Evolutionary conservation across 2,113 vertebrate genomes (phyloP).

Genomic region (Leptosomus discolor): DNA sequence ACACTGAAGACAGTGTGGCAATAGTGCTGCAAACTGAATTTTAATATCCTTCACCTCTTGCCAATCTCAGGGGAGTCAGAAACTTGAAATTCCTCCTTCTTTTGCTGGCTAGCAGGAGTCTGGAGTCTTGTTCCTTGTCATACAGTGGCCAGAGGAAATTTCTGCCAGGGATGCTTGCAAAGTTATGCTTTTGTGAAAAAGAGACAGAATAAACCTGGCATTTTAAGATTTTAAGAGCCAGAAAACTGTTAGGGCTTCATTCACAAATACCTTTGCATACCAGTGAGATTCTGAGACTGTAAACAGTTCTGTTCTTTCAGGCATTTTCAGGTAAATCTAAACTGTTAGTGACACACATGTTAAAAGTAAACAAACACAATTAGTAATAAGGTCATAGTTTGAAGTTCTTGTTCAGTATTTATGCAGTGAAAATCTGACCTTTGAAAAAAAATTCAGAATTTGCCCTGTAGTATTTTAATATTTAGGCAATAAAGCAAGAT

Average conservation of each 20-base stretch:
- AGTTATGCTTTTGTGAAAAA: background rate
- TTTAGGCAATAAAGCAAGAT: constrained; percentile 51
- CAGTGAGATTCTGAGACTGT: constrained; percentile 52
- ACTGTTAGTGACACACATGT: constrained; percentile 42
- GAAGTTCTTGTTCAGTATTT: background rate
- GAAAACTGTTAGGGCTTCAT: constrained; percentile 46
- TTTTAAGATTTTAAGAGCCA: constrained; percentile 65
- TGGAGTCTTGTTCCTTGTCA: background rate
- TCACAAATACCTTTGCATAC: constrained; percentile 51
- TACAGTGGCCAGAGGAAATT: background rate
- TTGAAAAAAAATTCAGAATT: background rate
- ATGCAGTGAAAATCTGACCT: background rate
- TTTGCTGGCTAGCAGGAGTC: background rate
- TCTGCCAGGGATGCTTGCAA: background rate
- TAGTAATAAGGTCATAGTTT: constrained; percentile 36
- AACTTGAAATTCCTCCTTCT: constrained; percentile 33
- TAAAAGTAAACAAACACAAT: constrained; percentile 1
- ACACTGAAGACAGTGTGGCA: background rate
- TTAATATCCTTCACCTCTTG: background rate
- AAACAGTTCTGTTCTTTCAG: constrained; percentile 63
- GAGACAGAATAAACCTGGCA: background rate
- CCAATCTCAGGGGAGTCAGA: background rate
- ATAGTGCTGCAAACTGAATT: background rate
- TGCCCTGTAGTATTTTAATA: background rate
- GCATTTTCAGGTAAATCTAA: constrained; percentile 49